Conservation (phyloP, 2,888 invertebrate species). For the Epistrophella euchroma region DNA sequence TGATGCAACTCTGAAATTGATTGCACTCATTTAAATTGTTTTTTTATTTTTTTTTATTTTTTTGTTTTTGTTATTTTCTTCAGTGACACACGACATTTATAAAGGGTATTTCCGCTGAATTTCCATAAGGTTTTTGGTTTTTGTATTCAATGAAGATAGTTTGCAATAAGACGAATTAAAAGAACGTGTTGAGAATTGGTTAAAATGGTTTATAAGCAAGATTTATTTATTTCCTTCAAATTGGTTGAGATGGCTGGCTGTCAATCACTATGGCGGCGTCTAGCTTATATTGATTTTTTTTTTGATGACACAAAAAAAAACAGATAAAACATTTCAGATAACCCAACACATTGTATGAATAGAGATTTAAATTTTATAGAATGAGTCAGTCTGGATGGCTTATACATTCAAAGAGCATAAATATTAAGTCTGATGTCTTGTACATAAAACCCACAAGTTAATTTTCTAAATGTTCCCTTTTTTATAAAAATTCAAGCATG, state of each 20-base stretch:
- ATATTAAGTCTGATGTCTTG: neutral
- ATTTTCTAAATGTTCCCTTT: too few relatives aligned
- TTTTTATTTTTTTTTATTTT: neutral
- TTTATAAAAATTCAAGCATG: too few relatives aligned
- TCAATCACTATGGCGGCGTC: slow-evolving; percentile 22
- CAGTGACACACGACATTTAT: slow-evolving; percentile 20
- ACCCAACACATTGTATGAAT: slow-evolving; percentile 11
- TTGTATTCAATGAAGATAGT: slow-evolving; percentile 48
- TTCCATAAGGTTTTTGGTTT: slow-evolving; percentile 30
- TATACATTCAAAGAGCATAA: neutral
- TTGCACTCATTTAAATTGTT: slow-evolving; percentile 47
- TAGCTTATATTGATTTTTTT: neutral
- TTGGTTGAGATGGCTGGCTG: slow-evolving; percentile 2
- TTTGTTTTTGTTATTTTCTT: neutral
- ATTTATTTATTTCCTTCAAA: slow-evolving; percentile 56
- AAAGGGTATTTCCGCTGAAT: slow-evolving; percentile 56
- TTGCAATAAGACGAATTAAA: slow-evolving; percentile 52
- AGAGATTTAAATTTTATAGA: neutral
- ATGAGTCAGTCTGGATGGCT: neutral
- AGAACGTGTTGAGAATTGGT: slow-evolving; percentile 60
- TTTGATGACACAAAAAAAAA: neutral
- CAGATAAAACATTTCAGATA: neutral
- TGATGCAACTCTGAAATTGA: slow-evolving; percentile 51
- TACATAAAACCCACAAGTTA: too few relatives aligned
- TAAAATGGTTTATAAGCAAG: slow-evolving; percentile 13